These are phyloP conservation scores for Bradypodion pumilum DNA, from an alignment of 2,797 vertebrate species.

Conservation along the genomic window DNA sequence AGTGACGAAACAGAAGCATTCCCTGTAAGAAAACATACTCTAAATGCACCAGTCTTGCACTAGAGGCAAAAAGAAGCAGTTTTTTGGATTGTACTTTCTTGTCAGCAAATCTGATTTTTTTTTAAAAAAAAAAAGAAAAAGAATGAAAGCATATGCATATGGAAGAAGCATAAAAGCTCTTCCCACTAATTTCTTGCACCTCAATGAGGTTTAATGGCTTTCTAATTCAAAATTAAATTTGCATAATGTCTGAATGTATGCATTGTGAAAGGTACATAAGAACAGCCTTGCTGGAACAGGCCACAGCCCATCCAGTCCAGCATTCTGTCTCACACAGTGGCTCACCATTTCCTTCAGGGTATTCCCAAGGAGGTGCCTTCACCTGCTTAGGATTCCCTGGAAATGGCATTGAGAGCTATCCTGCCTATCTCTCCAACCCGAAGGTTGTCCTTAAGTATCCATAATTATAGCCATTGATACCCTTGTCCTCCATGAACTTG, in stretches of 20 bases:
- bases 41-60: not conserved
- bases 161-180: not conserved
- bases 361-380: no score
- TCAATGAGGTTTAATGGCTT: constrained; percentile 13
- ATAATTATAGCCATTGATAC: no score
- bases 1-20: not conserved
- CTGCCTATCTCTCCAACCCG: no score
- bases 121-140: not conserved
- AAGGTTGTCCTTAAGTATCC: no score
- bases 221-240: not conserved
- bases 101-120: not conserved
- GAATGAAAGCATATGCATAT: not conserved
- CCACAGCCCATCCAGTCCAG: no score
- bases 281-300: no score
- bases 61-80: not conserved
- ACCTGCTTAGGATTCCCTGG: no score
- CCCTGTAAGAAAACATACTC: not conserved
- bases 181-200: not conserved
- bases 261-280: not conserved
- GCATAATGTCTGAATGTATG: not conserved
- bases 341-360: no score
- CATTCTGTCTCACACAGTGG: no score
- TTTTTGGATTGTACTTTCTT: no score
- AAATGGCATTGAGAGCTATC: no score
- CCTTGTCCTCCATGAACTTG: no score